Percentiles rank a stretch among this genome's conserved stretches.
phyloP scores from a whole-genome alignment of 2,113 vertebrate species.

The Paratilapia polleni region DNA sequence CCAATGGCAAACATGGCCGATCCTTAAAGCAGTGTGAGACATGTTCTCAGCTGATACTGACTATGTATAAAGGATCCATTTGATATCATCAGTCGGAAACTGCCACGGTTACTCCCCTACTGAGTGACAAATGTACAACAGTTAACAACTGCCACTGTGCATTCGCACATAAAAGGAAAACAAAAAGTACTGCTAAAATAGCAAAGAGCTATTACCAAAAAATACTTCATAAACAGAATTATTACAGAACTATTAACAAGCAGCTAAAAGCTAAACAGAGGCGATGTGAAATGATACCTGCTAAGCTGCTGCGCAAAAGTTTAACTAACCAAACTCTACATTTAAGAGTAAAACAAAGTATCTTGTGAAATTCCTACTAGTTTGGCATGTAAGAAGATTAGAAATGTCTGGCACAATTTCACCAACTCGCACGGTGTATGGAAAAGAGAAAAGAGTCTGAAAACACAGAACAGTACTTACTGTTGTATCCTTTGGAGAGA shows the following conservation, averaged over 20 bases:
- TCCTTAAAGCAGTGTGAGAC: background rate
- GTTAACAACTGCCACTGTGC: background rate
- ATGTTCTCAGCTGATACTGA: background rate
- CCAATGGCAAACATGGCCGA: background rate
- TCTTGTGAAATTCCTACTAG: background rate
- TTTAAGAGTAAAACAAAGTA: background rate
- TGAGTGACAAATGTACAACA: background rate
- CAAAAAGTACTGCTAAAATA: background rate
- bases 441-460: too few relatives aligned
- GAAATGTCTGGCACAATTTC: background rate
- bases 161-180: background rate
- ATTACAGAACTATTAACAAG: conserved; percentile 2
- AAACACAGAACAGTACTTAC: background rate
- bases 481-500: too few relatives aligned
- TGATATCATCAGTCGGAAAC: background rate
- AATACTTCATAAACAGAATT: background rate
- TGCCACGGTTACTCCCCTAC: background rate
- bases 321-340: background rate
- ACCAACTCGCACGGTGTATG: background rate
- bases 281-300: background rate
- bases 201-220: background rate
- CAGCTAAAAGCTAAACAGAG: background rate
- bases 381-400: background rate
- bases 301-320: background rate
- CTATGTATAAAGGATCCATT: background rate